Percentiles rank a stretch among this genome's conserved stretches.
These are phyloP conservation scores for Mamestra brassicae DNA, from an alignment of 2,888 invertebrate genomes.

Conservation along the genomic window DNA sequence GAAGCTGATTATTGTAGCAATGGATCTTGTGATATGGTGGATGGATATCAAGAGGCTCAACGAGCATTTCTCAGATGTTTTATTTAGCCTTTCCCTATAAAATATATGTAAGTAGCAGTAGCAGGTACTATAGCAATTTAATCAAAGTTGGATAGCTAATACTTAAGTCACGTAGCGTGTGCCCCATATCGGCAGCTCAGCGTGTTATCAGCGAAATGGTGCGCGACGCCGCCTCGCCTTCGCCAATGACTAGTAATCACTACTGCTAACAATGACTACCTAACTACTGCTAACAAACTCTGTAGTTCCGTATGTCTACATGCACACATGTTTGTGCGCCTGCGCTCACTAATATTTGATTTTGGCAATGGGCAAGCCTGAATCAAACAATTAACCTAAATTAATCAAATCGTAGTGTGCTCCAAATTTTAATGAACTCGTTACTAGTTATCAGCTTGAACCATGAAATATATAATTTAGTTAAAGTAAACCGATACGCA, in stretches of 20 bases:
- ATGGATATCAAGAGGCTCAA: no score
- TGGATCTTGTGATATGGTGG: no score
- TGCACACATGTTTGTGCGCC: no score
- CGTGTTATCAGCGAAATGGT: slow-evolving; percentile 17
- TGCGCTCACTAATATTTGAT: no score
- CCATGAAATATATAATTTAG: background rate
- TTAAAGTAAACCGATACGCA: background rate
- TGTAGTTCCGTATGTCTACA: background rate
- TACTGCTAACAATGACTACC: background rate
- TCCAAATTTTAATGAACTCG: no score
- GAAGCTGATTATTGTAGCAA: no score
- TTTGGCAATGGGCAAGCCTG: no score
- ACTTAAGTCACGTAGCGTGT: slow-evolving; percentile 3
- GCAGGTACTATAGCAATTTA: slow-evolving; percentile 22
- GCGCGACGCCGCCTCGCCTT: slow-evolving; percentile 12
- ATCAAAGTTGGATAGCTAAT: slow-evolving; percentile 22
- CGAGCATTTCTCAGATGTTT: no score
- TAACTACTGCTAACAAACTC: no score
- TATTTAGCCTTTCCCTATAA: background rate
- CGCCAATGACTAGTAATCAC: background rate
- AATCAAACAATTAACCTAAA: no score
- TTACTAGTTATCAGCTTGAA: no score
- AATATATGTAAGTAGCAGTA: background rate
- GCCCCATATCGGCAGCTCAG: slow-evolving; percentile 12
- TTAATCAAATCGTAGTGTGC: no score